A percentile compares a stretch with the other conserved stretches of the same genome.
Conservation (phyloP, 2,113 vertebrate genomes). For the Xerus inauris region DNA sequence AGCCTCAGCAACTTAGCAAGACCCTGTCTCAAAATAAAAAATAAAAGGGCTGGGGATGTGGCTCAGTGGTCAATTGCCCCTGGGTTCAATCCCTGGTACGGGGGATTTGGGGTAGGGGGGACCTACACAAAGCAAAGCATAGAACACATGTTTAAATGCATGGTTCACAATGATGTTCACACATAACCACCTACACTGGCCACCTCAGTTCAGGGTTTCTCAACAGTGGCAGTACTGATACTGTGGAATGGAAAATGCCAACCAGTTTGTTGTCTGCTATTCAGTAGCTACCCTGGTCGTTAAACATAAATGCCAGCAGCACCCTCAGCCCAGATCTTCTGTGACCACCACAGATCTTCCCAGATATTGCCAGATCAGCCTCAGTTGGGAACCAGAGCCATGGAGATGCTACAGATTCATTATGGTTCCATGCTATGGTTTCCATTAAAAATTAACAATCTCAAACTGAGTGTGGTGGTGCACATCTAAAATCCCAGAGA, state of each 20-base stretch:
- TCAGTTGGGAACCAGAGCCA: neutral
- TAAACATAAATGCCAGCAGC: neutral
- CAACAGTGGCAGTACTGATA: neutral
- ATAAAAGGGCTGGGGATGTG: neutral
- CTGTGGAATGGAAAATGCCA: neutral
- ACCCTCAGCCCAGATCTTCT: neutral
- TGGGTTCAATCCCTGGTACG: no score
- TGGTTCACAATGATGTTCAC: neutral
- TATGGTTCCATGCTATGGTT: neutral
- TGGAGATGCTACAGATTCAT: neutral
- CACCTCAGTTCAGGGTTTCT: neutral
- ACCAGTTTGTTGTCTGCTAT: no score
- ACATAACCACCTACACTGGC: accelerated
- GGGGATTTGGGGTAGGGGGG: no score
- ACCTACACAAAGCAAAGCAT: neutral
- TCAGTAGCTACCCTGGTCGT: neutral
- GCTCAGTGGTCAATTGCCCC: neutral
- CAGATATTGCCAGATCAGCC: neutral
- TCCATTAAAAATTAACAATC: no score
- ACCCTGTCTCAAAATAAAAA: neutral
- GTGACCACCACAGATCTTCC: neutral
- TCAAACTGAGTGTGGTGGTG: no score
- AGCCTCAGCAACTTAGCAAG: neutral
- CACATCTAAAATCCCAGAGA: no score
- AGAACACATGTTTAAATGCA: neutral